Base-by-base conservation (phyloP, 2,888 invertebrate species). In the Ophion costatus region DNA sequence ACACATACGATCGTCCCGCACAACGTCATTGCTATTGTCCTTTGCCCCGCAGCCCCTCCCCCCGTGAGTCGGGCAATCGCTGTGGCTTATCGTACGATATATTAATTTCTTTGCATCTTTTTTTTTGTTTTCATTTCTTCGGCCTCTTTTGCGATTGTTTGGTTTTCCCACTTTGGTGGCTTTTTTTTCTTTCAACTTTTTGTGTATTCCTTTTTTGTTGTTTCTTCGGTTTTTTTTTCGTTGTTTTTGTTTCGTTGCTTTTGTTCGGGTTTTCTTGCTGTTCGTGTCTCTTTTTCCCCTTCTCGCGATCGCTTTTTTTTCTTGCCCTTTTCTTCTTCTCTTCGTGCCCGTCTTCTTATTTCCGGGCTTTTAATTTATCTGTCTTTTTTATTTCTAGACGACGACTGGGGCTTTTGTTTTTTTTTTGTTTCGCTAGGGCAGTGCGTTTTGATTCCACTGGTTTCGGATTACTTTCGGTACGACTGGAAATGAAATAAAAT, bases 11-110 rank as follows among this genome's bases (percentile, higher is more conserved):
- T 80, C 69, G 71, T 59, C 71, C 29, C 33, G 20, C 59, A 51
- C 56, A 38, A 61, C 57, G 57, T 57, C 80, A 33, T n/a, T 74
- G 56, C 76, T 22, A 59, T 61, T 64, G 66, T 77, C 63, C 33
- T 33, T 29, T 20, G 10, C 74, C 14, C 9, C 38, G 0, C 45
- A 0, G 11, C 17, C 51, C 17, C 17, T 14, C 1, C 5, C 1
- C 14, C 51, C 1, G 1, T 4, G 51, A 5, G 51, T 2, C 0
- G 3, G 17, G 7, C 38, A 9, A 38, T 38, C 9, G 38, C 1
- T 38, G 38, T 38, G 38, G 38, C 51, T 51, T 17, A 14, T 51
- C 51, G 51, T 17, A 51, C 51, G 5, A 51, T 51, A 51, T 51
- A 17, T 51, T 51, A 11, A 17, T 14, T 51, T 51, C 11, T 51